A percentile compares a stretch with the other conserved stretches of the same genome.
These are phyloP conservation scores for Tanaodytes sp. DNA, from an alignment of 2,888 invertebrate species.

Conservation along the genomic window DNA sequence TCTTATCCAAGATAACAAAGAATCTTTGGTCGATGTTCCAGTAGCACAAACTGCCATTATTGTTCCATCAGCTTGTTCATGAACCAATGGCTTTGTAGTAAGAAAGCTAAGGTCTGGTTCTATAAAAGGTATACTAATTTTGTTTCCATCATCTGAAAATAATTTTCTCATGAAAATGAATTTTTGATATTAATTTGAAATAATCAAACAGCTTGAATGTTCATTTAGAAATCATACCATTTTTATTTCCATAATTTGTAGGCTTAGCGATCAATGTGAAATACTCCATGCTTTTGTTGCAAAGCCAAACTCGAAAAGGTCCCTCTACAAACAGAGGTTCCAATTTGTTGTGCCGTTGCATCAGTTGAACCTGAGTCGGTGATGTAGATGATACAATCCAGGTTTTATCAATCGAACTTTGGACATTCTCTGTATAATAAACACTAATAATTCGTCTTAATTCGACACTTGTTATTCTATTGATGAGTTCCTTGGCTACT, in stretches of 20 bases:
- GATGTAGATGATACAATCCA: conserved; percentile 95
- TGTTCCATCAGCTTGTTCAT: conserved; percentile 94
- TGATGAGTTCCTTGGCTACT: conserved; percentile 86
- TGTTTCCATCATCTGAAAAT: conserved; percentile 81
- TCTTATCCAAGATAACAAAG: conserved; percentile 92
- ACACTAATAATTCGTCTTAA: conserved; percentile 78
- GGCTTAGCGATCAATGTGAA: conserved; percentile 86
- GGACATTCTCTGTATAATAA: conserved; percentile 81
- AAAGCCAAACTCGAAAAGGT: conserved; percentile 85
- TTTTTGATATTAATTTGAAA: conserved; percentile 70
- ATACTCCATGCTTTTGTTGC: conserved; percentile 84
- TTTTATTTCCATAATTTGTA: too few species aligned
- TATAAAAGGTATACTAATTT: conserved; percentile 77
- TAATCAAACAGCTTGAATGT: too few species aligned
- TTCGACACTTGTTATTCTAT: conserved; percentile 89
- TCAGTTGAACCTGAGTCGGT: conserved; percentile 80
- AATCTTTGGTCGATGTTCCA: conserved; percentile 91
- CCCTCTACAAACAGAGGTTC: conserved; percentile 88
- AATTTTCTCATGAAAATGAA: too few species aligned
- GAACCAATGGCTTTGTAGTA: conserved; percentile 79
- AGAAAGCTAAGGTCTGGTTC: conserved; percentile 73
- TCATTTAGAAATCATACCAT: too few species aligned
- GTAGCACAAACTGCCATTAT: conserved; percentile 92
- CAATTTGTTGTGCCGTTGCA: conserved; percentile 77
- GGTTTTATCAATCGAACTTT: conserved; percentile 87